Conservation (phyloP, 2,888 invertebrate genomes). For the Mythimna pallens region DNA sequence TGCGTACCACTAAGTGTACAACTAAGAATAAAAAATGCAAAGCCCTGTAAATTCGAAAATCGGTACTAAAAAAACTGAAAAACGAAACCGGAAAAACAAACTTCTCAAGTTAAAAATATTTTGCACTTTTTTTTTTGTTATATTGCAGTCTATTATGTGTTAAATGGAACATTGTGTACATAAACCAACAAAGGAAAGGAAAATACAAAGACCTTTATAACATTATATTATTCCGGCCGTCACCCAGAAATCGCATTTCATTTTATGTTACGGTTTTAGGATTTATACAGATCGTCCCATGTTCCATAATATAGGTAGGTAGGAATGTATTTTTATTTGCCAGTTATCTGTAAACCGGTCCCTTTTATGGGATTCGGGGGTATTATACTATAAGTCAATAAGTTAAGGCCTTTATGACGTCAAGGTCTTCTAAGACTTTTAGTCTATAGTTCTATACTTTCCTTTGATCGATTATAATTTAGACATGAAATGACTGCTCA, state of each 20-base stretch:
- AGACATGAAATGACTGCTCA: too few relatives aligned
- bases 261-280: slow-evolving; percentile 48
- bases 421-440: neutral
- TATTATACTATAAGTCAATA: neutral
- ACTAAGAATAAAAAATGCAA: too few relatives aligned
- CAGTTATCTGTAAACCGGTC: slow-evolving; percentile 18
- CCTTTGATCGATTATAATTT: slow-evolving; percentile 4
- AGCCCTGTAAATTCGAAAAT: too few relatives aligned
- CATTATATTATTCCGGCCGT: slow-evolving; percentile 35
- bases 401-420: neutral
- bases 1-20: too few relatives aligned
- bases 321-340: slow-evolving; percentile 40
- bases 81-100: too few relatives aligned
- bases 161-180: slow-evolving; percentile 10
- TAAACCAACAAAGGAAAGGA: slow-evolving; percentile 19
- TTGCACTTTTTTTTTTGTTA: too few relatives aligned
- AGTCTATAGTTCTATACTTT: too few relatives aligned
- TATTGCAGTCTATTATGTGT: neutral
- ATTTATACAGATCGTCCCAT: slow-evolving; percentile 39
- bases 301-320: slow-evolving; percentile 8
- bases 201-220: slow-evolving; percentile 36
- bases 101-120: too few relatives aligned
- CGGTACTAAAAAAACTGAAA: too few relatives aligned
- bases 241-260: slow-evolving; percentile 49
- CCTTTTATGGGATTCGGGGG: slow-evolving; percentile 12